Evolutionary conservation across 2,797 vertebrate genomes (phyloP), one percentile per base, ranked within the genome.

Genomic region (Rhadinocentrus ornatus): DNA sequence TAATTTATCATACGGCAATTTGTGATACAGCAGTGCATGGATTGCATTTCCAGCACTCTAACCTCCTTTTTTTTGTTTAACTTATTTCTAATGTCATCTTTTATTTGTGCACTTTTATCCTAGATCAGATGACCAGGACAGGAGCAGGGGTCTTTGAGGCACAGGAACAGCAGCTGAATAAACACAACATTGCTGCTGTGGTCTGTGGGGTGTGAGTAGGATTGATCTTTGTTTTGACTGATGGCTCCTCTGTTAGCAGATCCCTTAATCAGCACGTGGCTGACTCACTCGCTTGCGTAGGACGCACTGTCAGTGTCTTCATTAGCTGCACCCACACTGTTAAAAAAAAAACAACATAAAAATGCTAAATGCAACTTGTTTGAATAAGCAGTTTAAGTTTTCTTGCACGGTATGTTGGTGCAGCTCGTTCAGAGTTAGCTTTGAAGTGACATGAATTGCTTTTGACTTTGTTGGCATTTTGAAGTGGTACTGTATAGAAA

Each of bases 201-300:
- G 76, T 64, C 27, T 48, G 74, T 18, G 60, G 62, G 77, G 59
- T n/a, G 71, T 69, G 83, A 78, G 81, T 76, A 74, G 86, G 86
- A 83, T 80, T 59, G 76, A 78, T 82, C 73, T 58, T 1, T 63
- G 18, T 2, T 70, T 71, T 89, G 87, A 90, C 59, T 85, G 88
- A 91, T 89, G 82, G 77, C 73, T 86, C 72, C 73, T 70, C 71
- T 54, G 65, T 81, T 56, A 4, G 62, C 29, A 11, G 70, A 89
- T 85, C 70, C 81, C 80, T 87, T 86, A 81, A 84, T 88, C 90
- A 87, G 87, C 89, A 86, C n/a, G 4, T 6, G 15, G 81, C 64
- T 82, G 83, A 90, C 46, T 86, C 81, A 76, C 64, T 62, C 15
- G 66, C 64, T 39, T 63, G 86, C 68, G 73, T 82, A 60, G 84